A percentile compares a stretch with the other conserved stretches of the same genome.
Conservation (phyloP, 2,797 vertebrate genomes). For the Pterois miles region DNA sequence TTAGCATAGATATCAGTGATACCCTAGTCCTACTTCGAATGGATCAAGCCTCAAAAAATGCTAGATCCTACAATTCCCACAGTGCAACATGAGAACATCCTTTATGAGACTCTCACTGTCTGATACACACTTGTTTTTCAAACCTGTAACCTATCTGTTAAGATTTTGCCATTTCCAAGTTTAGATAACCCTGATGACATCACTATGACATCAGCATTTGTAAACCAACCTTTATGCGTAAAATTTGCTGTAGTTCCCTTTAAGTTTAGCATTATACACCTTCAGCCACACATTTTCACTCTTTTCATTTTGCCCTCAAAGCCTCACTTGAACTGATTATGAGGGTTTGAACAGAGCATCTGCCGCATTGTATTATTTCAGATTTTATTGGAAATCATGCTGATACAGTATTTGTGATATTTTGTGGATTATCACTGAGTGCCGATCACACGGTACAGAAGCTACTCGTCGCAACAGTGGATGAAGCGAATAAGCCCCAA, state of each 20-base stretch:
- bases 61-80: not conserved
- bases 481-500: conserved; percentile 57
- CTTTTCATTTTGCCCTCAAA: not conserved
- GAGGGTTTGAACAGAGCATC: not conserved
- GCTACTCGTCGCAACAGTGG: conserved; percentile 43
- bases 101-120: not conserved
- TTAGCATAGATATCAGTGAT: too few relatives aligned
- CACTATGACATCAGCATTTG: not conserved
- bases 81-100: not conserved
- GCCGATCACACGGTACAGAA: conserved; percentile 31
- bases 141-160: too few relatives aligned
- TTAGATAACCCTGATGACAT: not conserved
- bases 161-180: too few relatives aligned
- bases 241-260: not conserved
- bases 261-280: not conserved
- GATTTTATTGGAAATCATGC: conserved; percentile 38
- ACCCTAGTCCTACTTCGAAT: too few relatives aligned
- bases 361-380: not conserved
- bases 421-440: conserved; percentile 36
- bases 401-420: conserved; percentile 36
- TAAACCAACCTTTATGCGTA: not conserved
- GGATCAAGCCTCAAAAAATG: not conserved
- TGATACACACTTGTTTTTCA: too few relatives aligned
- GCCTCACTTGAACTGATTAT: conserved; percentile 7
- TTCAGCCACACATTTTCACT: not conserved